Base-by-base conservation (phyloP, 1,140 invertebrate genomes). In the Belonocnema kinseyi region DNA sequence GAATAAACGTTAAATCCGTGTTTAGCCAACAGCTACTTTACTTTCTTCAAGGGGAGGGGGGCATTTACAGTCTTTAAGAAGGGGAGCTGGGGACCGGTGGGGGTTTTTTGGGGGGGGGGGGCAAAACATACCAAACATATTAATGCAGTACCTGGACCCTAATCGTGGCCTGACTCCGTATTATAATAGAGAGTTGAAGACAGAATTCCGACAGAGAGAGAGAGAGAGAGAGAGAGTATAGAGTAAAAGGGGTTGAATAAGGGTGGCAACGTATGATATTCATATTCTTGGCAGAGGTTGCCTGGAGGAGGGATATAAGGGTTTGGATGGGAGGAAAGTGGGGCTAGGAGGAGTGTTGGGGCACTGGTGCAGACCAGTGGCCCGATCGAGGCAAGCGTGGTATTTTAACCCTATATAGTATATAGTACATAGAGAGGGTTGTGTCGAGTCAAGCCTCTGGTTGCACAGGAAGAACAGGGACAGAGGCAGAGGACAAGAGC, bases 361-460 rank as follows among this genome's bases (percentile, higher is more conserved):
- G 79, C 86, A 89, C 70, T 90, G 90, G 88, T 91, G 89, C 89
- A 89, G 83, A 91, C 85, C 86, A 90, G 76, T 85, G 85, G 85
- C 72, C 84, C 88, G 83, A 85, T 88, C 86, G 85, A 89, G 87
- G 85, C 85, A 86, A 85, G 83, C 87, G 83, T 81, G 85, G 77
- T 85, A 85, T 88, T 85, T 82, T 84, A 85, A 86, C 87, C 87
- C 84, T 85, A 86, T 74, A 84, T 81, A 78, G 61, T 85, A 86
- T 74, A 84, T 81, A 78, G 61, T 46, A 46, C 14, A 56, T 17
- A 21, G 54, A 76, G 77, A 83, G 85, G 83, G 82, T 80, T 79
- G 77, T 79, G 76, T 80, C 73, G 71, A 78, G 78, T 75, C 78
- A 81, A 77, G 83, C 16, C 80, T 81, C 79, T 80, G 79, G 56